A percentile compares a stretch with the other conserved stretches of the same genome.
Conservation (phyloP, 2,888 invertebrate species). For the Dryomyza anilis region DNA sequence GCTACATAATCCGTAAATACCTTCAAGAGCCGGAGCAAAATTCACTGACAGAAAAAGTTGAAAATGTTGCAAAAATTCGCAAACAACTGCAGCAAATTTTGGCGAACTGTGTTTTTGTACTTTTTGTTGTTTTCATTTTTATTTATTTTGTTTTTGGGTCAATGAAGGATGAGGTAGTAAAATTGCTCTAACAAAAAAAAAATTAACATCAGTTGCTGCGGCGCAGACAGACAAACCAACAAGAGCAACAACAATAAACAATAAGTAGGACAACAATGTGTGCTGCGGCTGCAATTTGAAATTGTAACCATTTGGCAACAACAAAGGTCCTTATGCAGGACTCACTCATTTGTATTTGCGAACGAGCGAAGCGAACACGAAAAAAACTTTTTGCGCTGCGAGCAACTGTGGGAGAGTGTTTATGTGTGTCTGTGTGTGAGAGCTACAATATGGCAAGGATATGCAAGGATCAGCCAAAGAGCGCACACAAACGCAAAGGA, state of each 20-base stretch:
- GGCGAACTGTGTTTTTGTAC: neutral
- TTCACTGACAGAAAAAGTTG: too few species aligned
- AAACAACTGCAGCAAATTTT: too few species aligned
- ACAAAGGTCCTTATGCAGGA: neutral
- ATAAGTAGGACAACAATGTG: neutral
- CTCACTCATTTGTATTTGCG: too few species aligned
- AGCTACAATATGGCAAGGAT: too few species aligned
- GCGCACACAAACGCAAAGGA: neutral
- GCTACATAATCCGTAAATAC: too few species aligned
- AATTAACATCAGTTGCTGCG: conserved; percentile 7
- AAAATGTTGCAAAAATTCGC: too few species aligned
- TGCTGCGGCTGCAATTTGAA: conserved; percentile 1
- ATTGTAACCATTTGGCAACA: conserved; percentile 10
- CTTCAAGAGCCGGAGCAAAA: too few species aligned
- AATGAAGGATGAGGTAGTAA: conserved; percentile 12
- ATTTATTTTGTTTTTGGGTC: neutral
- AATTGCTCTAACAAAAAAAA: neutral
- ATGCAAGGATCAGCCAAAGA: too few species aligned
- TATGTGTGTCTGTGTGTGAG: too few species aligned
- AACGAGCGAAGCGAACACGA: neutral
- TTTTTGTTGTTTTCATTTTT: neutral
- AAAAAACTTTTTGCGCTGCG: conserved; percentile 1
- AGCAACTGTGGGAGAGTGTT: neutral
- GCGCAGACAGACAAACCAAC: neutral
- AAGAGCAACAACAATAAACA: neutral